Percentiles rank a stretch among this genome's conserved stretches.
Evolutionary conservation across 2,797 vertebrate genomes (phyloP).

Genomic region (Dryobates pubescens): DNA sequence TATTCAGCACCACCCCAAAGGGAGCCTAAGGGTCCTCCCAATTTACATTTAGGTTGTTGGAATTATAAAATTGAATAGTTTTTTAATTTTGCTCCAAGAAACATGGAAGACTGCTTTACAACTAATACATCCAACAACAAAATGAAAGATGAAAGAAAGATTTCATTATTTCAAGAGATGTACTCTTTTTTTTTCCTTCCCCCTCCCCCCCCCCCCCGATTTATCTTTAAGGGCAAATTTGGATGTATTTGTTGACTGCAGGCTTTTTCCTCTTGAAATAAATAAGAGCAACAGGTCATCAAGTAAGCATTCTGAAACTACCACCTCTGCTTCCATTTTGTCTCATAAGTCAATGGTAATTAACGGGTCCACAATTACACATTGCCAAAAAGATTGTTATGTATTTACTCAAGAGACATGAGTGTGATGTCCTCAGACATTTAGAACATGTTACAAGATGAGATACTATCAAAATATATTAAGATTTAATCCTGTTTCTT

Average conservation of each 20-base stretch:
- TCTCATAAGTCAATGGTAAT: background rate
- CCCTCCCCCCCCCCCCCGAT: background rate
- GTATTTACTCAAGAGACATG: background rate
- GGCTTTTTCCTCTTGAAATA: background rate
- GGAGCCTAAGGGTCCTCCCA: background rate
- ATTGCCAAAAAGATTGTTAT: background rate
- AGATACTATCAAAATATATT: background rate
- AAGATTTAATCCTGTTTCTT: background rate
- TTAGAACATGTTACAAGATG: background rate
- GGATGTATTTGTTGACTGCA: background rate
- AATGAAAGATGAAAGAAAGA: slow-evolving; percentile 33
- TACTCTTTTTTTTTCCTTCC: too few relatives aligned
- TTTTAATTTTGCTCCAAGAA: slow-evolving; percentile 48
- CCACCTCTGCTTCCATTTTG: background rate
- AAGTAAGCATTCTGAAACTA: background rate
- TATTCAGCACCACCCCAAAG: background rate
- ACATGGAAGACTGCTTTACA: slow-evolving; percentile 25
- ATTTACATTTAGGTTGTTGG: background rate
- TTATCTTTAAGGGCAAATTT: background rate
- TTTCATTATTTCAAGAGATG: slow-evolving; percentile 13
- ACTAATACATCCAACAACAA: slow-evolving; percentile 24
- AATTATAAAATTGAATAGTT: slow-evolving; percentile 22
- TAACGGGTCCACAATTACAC: background rate
- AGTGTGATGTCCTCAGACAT: background rate
- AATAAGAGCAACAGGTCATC: background rate